Percentiles rank a stretch among this genome's conserved stretches.
These are phyloP conservation scores for Gephyroberyx darwinii DNA, from an alignment of 2,797 vertebrate species.

Conservation along the genomic window DNA sequence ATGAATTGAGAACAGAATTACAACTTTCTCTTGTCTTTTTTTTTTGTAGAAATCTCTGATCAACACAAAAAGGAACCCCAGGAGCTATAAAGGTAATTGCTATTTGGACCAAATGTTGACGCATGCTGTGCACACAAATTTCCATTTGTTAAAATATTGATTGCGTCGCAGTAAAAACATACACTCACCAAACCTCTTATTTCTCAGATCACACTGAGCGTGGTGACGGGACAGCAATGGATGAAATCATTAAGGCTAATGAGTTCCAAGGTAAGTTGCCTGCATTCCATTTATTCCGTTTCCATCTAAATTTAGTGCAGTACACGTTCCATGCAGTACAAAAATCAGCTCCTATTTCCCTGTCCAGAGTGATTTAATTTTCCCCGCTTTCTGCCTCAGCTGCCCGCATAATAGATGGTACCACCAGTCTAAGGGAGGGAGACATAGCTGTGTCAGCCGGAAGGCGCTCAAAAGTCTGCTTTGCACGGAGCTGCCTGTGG, in stretches of 20 bases:
- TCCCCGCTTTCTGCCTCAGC: slow-evolving; percentile 54
- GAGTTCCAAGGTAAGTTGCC: slow-evolving; percentile 72
- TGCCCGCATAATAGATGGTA: slow-evolving; percentile 66
- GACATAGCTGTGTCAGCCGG: slow-evolving; percentile 85
- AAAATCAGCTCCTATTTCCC: slow-evolving; percentile 3
- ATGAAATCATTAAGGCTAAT: slow-evolving; percentile 81
- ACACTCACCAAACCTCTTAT: slow-evolving; percentile 22
- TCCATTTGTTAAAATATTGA: no score
- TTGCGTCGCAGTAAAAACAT: background rate
- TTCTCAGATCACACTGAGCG: slow-evolving; percentile 58
- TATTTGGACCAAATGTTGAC: slow-evolving; percentile 7
- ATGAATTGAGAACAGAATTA: slow-evolving; percentile 3
- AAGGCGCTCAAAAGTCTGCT: slow-evolving; percentile 82
- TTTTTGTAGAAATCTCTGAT: slow-evolving; percentile 66
- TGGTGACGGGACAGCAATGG: slow-evolving; percentile 75
- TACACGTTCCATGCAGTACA: background rate
- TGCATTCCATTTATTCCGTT: background rate
- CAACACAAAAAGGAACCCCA: slow-evolving; percentile 65
- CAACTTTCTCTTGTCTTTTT: slow-evolving; percentile 14
- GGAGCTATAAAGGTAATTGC: slow-evolving; percentile 67
- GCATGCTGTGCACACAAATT: background rate
- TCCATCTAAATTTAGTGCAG: background rate
- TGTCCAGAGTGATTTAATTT: background rate
- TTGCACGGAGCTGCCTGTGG: slow-evolving; percentile 85
- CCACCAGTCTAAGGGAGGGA: slow-evolving; percentile 81